Percentiles rank a stretch among this genome's conserved stretches.
Conservation (phyloP, 2,797 vertebrate species). For the Thaleichthys pacificus region DNA sequence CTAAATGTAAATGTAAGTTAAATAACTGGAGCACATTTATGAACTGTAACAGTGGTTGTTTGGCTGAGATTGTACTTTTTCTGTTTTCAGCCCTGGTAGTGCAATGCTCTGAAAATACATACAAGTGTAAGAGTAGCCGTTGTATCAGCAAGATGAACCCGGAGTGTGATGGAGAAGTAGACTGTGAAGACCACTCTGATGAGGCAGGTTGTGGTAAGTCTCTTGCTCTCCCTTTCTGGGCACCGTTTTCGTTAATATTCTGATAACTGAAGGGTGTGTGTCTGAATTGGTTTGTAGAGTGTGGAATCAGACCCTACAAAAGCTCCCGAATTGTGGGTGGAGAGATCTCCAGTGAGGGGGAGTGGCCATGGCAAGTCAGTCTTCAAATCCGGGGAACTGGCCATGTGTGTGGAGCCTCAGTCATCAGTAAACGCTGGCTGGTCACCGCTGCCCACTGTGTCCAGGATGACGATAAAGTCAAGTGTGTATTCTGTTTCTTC, state of each 20-base stretch:
- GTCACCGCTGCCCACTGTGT: constrained; percentile 93
- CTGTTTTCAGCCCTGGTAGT: constrained; percentile 48
- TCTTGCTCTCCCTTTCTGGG: background rate
- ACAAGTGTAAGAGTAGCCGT: constrained; percentile 72
- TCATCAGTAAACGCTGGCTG: constrained; percentile 83
- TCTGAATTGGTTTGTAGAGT: constrained; percentile 67
- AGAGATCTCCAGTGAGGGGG: constrained; percentile 70
- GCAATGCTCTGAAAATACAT: constrained; percentile 76
- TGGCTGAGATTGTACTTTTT: background rate
- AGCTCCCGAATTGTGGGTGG: constrained; percentile 86
- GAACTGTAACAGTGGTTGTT: background rate
- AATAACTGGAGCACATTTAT: background rate
- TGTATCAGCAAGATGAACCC: constrained; percentile 89
- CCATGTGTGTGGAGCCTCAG: constrained; percentile 87
- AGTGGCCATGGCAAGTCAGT: constrained; percentile 97
- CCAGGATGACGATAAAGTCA: constrained; percentile 55
- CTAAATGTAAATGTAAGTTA: too few species aligned
- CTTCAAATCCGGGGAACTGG: constrained; percentile 75
- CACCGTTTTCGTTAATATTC: background rate
- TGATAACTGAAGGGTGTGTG: background rate
- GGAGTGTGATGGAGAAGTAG: constrained; percentile 80
- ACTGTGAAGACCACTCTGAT: constrained; percentile 86
- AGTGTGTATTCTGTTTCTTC: constrained; percentile 58
- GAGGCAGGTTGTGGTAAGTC: constrained; percentile 82
- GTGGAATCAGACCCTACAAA: constrained; percentile 73